Evolutionary conservation across 2,888 invertebrate species (phyloP).

Genomic region (Caenorhabditis wallacei): DNA sequence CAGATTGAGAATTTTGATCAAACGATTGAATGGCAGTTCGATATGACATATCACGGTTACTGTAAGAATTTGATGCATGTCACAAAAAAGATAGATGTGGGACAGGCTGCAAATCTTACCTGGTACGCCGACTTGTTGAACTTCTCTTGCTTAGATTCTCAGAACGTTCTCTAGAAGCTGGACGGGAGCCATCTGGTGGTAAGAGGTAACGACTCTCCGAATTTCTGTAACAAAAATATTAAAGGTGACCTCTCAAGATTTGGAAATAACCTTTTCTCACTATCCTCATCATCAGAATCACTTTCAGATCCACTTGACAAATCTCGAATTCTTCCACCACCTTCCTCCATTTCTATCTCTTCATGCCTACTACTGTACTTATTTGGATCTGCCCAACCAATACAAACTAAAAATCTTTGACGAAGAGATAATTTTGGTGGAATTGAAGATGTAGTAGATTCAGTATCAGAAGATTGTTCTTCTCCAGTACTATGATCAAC

Average conservation of each 20-base stretch:
- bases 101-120: conserved; percentile 20
- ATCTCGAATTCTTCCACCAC: conserved; percentile 25
- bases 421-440: conserved; percentile 71
- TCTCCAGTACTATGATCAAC: conserved; percentile 74
- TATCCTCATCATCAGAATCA: conserved; percentile 29
- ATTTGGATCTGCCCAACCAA: conserved; percentile 77
- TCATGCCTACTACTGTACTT: conserved; percentile 60
- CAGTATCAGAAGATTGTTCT: conserved; percentile 68
- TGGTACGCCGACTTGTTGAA: conserved; percentile 50
- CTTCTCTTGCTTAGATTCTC: conserved; percentile 61
- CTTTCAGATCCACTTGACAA: conserved; percentile 50
- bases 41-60: conserved; percentile 61
- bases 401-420: conserved; percentile 79
- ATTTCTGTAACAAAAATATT: conserved; percentile 27
- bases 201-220: conserved; percentile 66
- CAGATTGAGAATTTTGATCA: conserved; percentile 58
- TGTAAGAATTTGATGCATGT: conserved; percentile 33
- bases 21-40: conserved; percentile 65
- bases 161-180: conserved; percentile 64
- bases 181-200: conserved; percentile 59
- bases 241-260: not conserved
- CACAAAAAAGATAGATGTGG: not conserved
- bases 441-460: conserved; percentile 32
- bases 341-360: conserved; percentile 68
- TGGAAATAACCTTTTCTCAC: not conserved